Evolutionary conservation across 1,140 invertebrate species (phyloP).

Genomic region (Chrysomallon squamiferum): DNA sequence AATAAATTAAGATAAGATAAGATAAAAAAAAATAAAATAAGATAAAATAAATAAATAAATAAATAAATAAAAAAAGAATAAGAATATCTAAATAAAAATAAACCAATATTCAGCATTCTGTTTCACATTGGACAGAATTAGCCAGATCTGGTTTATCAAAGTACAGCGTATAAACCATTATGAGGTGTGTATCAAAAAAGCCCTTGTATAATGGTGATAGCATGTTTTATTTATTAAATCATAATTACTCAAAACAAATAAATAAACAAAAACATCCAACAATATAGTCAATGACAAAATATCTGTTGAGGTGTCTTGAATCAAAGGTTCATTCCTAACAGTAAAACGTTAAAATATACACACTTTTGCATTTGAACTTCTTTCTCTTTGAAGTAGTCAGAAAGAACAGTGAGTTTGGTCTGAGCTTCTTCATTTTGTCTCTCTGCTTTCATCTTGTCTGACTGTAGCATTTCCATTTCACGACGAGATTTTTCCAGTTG

Average conservation of each 20-base stretch:
- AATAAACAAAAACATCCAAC: too few species aligned
- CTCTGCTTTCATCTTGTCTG: conserved; percentile 73
- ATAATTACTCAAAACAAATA: too few species aligned
- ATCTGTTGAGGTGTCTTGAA: too few species aligned
- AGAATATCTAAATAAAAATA: not conserved
- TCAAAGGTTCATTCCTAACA: too few species aligned
- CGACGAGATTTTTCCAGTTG: conserved; percentile 57
- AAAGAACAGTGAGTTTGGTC: conserved; percentile 82
- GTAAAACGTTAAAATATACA: too few species aligned
- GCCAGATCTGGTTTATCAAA: too few species aligned
- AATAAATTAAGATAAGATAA: not conserved
- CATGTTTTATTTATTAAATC: too few species aligned
- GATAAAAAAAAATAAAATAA: not conserved
- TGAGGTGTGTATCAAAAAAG: too few species aligned
- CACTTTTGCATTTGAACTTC: conserved; percentile 83
- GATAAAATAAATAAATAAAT: not conserved
- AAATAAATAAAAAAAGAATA: not conserved
- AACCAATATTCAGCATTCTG: not conserved
- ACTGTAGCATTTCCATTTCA: conserved; percentile 60
- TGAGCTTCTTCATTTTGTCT: conserved; percentile 81
- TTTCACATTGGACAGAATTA: too few species aligned
- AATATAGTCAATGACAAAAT: too few species aligned
- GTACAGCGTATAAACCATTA: too few species aligned
- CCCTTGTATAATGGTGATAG: too few species aligned
- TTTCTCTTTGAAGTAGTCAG: conserved; percentile 87